Evolutionary conservation across 1,140 invertebrate genomes (phyloP).

Genomic region (Dendroctonus valens): DNA sequence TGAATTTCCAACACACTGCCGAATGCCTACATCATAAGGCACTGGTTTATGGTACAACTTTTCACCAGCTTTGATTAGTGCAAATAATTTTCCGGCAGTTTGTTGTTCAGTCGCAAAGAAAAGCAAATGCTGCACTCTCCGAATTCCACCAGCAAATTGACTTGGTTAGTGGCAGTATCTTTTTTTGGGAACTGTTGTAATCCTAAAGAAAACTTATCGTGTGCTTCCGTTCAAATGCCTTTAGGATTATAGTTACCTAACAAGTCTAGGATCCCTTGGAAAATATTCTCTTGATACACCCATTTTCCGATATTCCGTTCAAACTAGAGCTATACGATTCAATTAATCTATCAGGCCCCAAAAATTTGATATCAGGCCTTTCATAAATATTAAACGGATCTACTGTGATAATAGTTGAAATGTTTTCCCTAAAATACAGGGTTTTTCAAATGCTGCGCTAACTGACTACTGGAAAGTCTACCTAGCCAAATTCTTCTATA

Average conservation of each 20-base stretch:
- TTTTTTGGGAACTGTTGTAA: constrained; percentile 39
- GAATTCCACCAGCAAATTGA: constrained; percentile 34
- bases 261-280: constrained; percentile 41
- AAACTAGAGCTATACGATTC: constrained; percentile 30
- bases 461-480: constrained; percentile 27
- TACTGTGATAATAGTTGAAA: constrained; percentile 43
- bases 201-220: constrained; percentile 34
- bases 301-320: constrained; percentile 40
- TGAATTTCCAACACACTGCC: too few relatives aligned
- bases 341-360: constrained; percentile 42
- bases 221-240: not conserved
- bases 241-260: constrained; percentile 35
- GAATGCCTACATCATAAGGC: constrained; percentile 43
- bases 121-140: constrained; percentile 47
- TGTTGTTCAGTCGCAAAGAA: constrained; percentile 35
- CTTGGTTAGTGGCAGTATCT: constrained; percentile 1
- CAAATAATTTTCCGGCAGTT: constrained; percentile 46
- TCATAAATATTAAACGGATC: constrained; percentile 38
- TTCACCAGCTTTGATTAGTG: constrained; percentile 40
- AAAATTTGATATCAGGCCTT: constrained; percentile 43
- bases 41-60: constrained; percentile 42
- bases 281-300: constrained; percentile 36
- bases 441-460: too few relatives aligned
- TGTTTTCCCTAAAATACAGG: constrained; percentile 38
- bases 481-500: constrained; percentile 52